These are phyloP conservation scores for Dermochelys coriacea DNA, from an alignment of 2,797 vertebrate species.

Conservation along the genomic window DNA sequence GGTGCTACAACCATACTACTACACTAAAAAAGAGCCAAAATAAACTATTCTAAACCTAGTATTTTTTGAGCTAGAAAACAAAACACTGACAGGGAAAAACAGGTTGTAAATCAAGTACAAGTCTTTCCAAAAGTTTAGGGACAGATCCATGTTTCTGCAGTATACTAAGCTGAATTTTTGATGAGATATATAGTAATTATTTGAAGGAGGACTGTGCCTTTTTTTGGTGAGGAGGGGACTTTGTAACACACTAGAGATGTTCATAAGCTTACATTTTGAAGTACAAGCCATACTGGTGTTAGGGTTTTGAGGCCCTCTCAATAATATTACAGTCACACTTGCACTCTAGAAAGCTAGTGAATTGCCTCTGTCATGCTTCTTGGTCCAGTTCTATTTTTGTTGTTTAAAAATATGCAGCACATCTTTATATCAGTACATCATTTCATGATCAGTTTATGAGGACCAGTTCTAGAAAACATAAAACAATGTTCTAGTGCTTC, in stretches of 20 bases:
- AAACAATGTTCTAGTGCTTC: background rate
- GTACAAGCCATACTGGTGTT: background rate
- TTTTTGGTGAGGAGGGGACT: background rate
- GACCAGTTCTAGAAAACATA: background rate
- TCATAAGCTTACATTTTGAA: background rate
- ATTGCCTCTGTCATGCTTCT: background rate
- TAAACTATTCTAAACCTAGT: background rate
- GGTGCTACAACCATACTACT: background rate
- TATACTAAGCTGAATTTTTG: background rate
- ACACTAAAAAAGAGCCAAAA: background rate
- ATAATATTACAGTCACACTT: background rate
- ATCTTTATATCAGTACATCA: accelerated
- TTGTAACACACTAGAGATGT: background rate
- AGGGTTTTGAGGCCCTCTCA: background rate
- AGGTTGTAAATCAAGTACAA: background rate
- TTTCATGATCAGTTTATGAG: background rate
- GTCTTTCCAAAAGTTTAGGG: background rate
- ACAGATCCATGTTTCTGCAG: background rate
- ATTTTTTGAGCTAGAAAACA: background rate
- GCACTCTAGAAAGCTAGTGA: background rate
- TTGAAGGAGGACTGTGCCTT: background rate
- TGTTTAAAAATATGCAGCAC: background rate
- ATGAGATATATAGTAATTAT: background rate
- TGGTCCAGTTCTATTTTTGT: background rate
- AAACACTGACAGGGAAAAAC: background rate